Evolutionary conservation across 2,113 vertebrate species (phyloP), one percentile per base, ranked within the genome.

Genomic region (Chinchilla lanigera): DNA sequence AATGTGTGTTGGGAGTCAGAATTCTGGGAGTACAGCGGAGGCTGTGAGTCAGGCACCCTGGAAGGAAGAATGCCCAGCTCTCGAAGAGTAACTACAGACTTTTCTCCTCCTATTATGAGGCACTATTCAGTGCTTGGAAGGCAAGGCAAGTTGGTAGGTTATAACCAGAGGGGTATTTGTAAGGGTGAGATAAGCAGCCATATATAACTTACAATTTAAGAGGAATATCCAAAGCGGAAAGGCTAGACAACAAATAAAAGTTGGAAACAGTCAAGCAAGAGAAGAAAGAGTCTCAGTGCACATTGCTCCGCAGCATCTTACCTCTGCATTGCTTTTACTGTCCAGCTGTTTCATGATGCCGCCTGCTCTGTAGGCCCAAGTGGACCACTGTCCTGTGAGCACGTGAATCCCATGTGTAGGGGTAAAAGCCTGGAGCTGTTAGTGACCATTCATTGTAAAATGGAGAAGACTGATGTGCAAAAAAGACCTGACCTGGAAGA

Each of bases 321-420:
- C 20, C 52, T 77, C 41, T 28, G 41, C 71, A 13, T 3, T 3
- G 19, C 65, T 47, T 20, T n/a, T n/a, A 52, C 28, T 33, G 10
- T 26, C 24, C 7, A 63, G 47, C 12, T 63, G 41, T 50, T 47
- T 33, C 16, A 16, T 13, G 38, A 24, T 8, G 22, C 33, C n/a
- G 30, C 9, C 33, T 69, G 33, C 35, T 7, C 22, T 26, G 41
- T 35, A 38, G 50, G 50, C 35, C 41, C 11, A 13, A 7, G 69
- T 41, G 44, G 52, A 58, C n/a, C 20, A 16, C 87, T 38, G 33
- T 38, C 2, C 20, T 33, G 82, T 50, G 20, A 1, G 50, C 12
- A 1, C 3, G 9, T 7, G 19, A 13, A 41, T 26, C 30, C 75
- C 0, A 0, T 22, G 14, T 12, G 26, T 11, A 19, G 35, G 8